Base-by-base conservation (phyloP, 2,797 vertebrate species). In the Huso huso region DNA sequence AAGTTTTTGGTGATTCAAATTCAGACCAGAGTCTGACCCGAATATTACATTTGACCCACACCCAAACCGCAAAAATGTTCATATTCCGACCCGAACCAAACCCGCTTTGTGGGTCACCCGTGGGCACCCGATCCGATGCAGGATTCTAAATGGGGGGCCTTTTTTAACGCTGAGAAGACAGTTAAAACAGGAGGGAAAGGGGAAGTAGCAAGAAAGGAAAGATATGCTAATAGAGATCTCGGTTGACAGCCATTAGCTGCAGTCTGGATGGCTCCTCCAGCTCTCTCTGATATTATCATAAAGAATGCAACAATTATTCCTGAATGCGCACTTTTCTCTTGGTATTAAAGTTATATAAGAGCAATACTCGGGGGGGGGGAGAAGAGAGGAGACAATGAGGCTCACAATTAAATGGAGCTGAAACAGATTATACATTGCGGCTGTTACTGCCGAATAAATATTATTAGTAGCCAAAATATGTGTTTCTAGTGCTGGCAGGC, bases 181-280 rank as follows among this genome's bases (percentile, higher is more conserved):
- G 15, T 18, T 18, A 18, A 18, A 18, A 37, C 23, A 37, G 23
- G 2, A 37, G 23, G 4, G 23, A 37, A 37, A 37, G 23, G 23
- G 23, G 23, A 37, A 37, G 23, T 3, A 37, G 23, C 23, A 49
- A 49, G 53, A n/a, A 48, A 8, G 10, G 61, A 63, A 57, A 37
- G 61, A 53, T 68, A 68, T 68, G 52, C 61, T 64, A 64, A 68
- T 58, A 13, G 50, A 23, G 61, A 51, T 63, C 52, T 63, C 67
- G 9, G n/a, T 49, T 63, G 67, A 68, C 61, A 68, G 67, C 67
- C 67, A 68, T 68, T 68, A 64, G 52, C 48, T 8, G 61, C 12
- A 10, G 37, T n/a, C 23, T 51, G 6, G 13, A 48, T 51, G 15
- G 48, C 48, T 53, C 37, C 10, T 11, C 48, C 51, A 57, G 53